Percentiles rank a stretch among this genome's conserved stretches.
These are phyloP conservation scores for Hemaris fuciformis DNA, from an alignment of 2,888 invertebrate genomes.

Conservation along the genomic window DNA sequence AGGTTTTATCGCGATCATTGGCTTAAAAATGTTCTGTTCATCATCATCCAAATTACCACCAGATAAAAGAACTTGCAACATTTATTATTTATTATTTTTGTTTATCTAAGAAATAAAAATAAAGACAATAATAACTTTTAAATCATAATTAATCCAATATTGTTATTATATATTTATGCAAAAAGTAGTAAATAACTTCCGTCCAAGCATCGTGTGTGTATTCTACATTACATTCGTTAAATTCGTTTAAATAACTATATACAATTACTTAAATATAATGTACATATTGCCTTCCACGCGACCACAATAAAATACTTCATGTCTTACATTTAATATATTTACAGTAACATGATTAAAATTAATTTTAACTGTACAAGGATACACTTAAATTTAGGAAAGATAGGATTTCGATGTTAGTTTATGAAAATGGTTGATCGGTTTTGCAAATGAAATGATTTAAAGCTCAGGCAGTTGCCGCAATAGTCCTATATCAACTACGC, in stretches of 20 bases:
- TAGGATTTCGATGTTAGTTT: not conserved
- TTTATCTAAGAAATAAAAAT: too few relatives aligned
- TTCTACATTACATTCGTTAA: conserved; percentile 14
- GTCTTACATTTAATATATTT: conserved; percentile 9
- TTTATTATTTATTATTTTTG: too few relatives aligned
- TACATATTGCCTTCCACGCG: conserved; percentile 13
- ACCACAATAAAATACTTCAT: conserved; percentile 7
- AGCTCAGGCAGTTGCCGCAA: not conserved
- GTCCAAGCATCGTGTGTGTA: conserved; percentile 13
- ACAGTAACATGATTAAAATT: conserved; percentile 8
- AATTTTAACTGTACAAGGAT: conserved; percentile 5
- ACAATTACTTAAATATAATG: conserved; percentile 12
- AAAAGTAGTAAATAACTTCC: not conserved
- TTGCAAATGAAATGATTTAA: not conserved
- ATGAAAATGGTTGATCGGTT: not conserved
- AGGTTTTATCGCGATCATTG: too few relatives aligned
- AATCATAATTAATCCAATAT: not conserved
- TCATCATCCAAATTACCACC: too few relatives aligned
- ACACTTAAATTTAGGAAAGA: not conserved
- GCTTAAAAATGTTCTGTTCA: too few relatives aligned
- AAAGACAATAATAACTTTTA: too few relatives aligned
- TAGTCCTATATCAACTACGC: not conserved
- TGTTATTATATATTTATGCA: not conserved
- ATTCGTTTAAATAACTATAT: conserved; percentile 19
- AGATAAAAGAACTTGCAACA: not conserved